Percentiles rank a stretch among this genome's conserved stretches.
Evolutionary conservation across 2,797 vertebrate genomes (phyloP).

Genomic region (Clarias pachynema): DNA sequence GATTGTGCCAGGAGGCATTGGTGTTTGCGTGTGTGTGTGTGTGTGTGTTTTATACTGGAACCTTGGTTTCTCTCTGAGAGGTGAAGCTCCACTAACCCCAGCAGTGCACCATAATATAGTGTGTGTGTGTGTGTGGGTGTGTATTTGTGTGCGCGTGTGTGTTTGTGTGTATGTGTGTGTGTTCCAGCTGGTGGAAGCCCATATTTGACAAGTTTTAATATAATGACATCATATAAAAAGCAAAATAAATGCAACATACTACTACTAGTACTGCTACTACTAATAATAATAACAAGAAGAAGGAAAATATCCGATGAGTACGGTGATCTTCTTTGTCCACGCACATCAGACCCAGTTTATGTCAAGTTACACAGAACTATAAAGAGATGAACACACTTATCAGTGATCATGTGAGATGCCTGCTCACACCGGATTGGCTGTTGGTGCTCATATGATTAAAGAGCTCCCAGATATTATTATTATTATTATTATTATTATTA

Average conservation of each 20-base stretch:
- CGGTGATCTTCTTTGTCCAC: neutral
- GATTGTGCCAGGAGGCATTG: constrained; percentile 51
- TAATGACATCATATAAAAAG: neutral
- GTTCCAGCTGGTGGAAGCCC: constrained; percentile 28
- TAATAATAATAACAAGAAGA: neutral
- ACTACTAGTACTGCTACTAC: neutral
- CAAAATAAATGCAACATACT: neutral
- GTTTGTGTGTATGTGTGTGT: constrained; percentile 13
- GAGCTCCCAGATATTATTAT: too few relatives aligned
- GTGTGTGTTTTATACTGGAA: constrained; percentile 40
- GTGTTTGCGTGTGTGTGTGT: constrained; percentile 44
- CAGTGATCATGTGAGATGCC: neutral
- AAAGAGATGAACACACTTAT: neutral
- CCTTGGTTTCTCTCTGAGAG: constrained; percentile 41
- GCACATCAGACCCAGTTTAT: neutral
- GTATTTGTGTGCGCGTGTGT: constrained; percentile 14
- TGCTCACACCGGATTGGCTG: constrained; percentile 1
- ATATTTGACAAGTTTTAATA: constrained; percentile 17
- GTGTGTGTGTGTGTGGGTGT: constrained; percentile 20
- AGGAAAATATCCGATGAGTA: neutral
- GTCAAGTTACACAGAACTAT: neutral
- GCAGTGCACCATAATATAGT: constrained; percentile 43
- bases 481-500: neutral
- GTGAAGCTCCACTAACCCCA: constrained; percentile 56
- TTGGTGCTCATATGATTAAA: neutral